A percentile compares a stretch with the other conserved stretches of the same genome.
Conservation (phyloP, 2,888 invertebrate species). For the Peribatodes rhomboidaria region DNA sequence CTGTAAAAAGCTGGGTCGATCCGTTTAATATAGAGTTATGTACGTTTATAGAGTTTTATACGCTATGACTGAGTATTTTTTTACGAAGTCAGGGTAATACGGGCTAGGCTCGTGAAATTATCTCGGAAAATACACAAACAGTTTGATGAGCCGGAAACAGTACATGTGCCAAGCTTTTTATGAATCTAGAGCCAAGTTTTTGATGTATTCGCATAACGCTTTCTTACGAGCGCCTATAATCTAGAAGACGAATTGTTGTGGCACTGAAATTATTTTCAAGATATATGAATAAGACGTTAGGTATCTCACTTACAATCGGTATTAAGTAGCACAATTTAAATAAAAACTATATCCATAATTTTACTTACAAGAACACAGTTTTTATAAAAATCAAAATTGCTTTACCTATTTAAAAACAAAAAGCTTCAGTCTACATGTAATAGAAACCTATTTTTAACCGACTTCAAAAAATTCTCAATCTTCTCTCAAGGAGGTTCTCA, state of each 20-base stretch:
- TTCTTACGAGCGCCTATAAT: conserved; percentile 32
- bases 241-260: conserved; percentile 11
- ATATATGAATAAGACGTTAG: neutral
- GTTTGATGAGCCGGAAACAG: conserved; percentile 40
- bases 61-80: conserved; percentile 26
- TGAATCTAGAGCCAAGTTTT: conserved; percentile 44
- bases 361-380: too few relatives aligned
- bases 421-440: too few relatives aligned
- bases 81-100: conserved; percentile 30
- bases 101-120: conserved; percentile 35
- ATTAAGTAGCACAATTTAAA: too few relatives aligned
- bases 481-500: too few relatives aligned
- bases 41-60: conserved; percentile 1
- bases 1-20: conserved; percentile 21
- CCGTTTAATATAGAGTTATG: conserved; percentile 20
- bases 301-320: too few relatives aligned
- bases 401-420: too few relatives aligned
- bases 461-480: too few relatives aligned
- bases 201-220: conserved; percentile 43
- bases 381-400: too few relatives aligned
- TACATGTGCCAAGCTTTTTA: conserved; percentile 46
- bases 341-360: too few relatives aligned
- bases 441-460: too few relatives aligned
- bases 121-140: conserved; percentile 37
- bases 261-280: neutral